phyloP scores from a whole-genome alignment of 2,888 invertebrate genomes.

The Phorcus lineatus region DNA sequence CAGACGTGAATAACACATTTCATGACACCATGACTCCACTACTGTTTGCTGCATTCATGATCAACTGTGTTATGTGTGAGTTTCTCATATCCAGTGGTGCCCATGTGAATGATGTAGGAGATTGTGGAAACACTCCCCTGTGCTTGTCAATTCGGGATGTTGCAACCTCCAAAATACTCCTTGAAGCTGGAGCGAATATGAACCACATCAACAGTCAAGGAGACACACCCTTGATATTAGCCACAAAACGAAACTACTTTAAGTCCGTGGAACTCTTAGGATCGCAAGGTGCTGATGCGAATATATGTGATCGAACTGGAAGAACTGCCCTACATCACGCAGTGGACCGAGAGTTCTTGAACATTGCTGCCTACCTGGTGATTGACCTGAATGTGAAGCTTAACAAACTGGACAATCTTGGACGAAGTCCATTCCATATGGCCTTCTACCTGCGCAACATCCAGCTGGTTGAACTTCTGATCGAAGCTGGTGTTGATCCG shows the following conservation, averaged over 20 bases:
- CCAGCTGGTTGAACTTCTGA: not conserved
- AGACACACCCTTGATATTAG: not conserved
- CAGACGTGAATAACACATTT: not conserved
- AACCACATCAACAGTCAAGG: conserved; percentile 1
- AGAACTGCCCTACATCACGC: not conserved
- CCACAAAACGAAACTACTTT: not conserved
- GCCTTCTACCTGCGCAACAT: not conserved
- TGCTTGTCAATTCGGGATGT: not conserved
- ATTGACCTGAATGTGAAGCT: not conserved
- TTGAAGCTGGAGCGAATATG: not conserved
- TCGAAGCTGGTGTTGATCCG: not conserved
- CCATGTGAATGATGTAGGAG: not conserved
- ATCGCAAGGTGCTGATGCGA: not conserved
- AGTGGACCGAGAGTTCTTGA: not conserved
- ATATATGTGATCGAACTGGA: not conserved
- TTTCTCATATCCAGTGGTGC: not conserved
- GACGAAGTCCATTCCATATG: not conserved
- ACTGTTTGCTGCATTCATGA: conserved; percentile 2
- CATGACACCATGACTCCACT: not conserved
- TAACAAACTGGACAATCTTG: not conserved
- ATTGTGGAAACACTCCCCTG: not conserved
- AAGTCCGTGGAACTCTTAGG: not conserved
- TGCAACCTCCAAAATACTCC: not conserved
- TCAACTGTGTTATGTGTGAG: not conserved
- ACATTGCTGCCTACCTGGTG: not conserved